Conservation (phyloP, 1,140 invertebrate species). For the Ylistrum balloti region DNA sequence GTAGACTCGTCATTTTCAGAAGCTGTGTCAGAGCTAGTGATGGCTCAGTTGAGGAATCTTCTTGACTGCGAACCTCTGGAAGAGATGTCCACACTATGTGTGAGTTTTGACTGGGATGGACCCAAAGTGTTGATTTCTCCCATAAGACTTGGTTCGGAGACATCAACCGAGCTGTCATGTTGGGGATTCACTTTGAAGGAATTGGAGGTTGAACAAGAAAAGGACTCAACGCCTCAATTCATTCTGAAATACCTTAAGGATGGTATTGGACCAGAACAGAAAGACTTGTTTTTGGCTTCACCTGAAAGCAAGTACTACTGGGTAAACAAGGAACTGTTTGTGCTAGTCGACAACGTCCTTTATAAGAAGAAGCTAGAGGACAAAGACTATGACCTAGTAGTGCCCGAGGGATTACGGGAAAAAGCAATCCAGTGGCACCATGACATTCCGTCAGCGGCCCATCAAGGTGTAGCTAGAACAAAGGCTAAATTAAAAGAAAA, state of each 20-base stretch:
- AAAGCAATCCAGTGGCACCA: neutral
- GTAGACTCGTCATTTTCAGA: no score
- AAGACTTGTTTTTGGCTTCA: constrained; percentile 45
- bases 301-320: constrained; percentile 51
- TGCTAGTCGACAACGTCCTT: neutral
- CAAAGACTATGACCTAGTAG: neutral
- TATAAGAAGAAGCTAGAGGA: neutral
- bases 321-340: constrained; percentile 52
- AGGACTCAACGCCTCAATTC: constrained; percentile 46
- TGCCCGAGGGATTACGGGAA: neutral
- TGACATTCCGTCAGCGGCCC: neutral
- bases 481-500: constrained; percentile 41
- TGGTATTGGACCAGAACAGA: constrained; percentile 43
- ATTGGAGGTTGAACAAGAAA: constrained; percentile 33
- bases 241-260: constrained; percentile 46
- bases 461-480: constrained; percentile 18
- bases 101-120: neutral
- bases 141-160: neutral
- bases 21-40: no score
- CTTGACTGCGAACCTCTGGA: neutral
- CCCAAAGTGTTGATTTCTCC: neutral
- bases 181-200: neutral
- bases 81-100: neutral
- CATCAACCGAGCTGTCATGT: neutral
- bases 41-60: neutral